A percentile compares a stretch with the other conserved stretches of the same genome.
Evolutionary conservation across 2,113 vertebrate species (phyloP).

Genomic region (Rhineura floridana): DNA sequence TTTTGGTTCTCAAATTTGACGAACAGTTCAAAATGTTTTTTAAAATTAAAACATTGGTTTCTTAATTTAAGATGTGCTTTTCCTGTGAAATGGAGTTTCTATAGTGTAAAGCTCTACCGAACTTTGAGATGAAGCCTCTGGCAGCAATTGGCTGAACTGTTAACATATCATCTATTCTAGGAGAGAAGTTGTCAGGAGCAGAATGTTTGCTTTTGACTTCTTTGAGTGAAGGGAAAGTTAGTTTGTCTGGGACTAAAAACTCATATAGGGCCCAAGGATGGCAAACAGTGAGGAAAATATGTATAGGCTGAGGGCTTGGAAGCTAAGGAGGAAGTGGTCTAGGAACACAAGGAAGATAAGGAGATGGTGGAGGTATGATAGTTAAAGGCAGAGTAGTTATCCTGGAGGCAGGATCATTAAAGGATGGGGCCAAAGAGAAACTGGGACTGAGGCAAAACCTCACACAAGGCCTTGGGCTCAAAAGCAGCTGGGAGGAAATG

Average conservation of each 20-base stretch:
- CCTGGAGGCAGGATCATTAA: neutral
- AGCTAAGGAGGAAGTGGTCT: neutral
- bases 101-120: neutral
- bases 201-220: neutral
- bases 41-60: too few species aligned
- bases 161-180: neutral
- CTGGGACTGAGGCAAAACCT: neutral
- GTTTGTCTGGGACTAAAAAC: neutral
- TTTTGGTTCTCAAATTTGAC: too few species aligned
- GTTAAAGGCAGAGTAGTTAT: neutral
- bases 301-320: neutral
- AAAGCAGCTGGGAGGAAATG: neutral
- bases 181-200: neutral
- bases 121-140: neutral
- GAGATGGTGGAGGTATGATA: neutral
- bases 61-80: too few species aligned
- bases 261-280: neutral
- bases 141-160: neutral
- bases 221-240: neutral
- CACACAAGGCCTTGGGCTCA: neutral
- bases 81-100: too few species aligned
- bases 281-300: neutral
- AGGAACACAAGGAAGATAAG: neutral
- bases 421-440: neutral
- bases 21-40: too few species aligned